phyloP scores from a whole-genome alignment of 2,888 invertebrate genomes.

The Apocheima hispidaria region DNA sequence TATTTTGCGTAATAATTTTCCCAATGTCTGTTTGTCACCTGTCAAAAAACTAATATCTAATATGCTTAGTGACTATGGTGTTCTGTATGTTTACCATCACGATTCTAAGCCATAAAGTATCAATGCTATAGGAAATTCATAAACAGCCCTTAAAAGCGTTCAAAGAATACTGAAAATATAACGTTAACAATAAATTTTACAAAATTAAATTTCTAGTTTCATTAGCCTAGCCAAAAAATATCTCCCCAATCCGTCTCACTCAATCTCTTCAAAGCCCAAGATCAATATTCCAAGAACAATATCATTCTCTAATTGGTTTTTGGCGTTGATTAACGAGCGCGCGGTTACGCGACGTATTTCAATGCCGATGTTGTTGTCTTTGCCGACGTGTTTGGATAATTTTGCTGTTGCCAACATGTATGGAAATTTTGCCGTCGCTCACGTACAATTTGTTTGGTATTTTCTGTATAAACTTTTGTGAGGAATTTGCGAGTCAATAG shows the following conservation, averaged over 20 bases:
- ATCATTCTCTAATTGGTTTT: slow-evolving; percentile 49
- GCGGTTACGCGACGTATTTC: slow-evolving; percentile 42
- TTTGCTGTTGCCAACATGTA: slow-evolving; percentile 39
- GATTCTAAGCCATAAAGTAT: no score
- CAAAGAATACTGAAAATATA: neutral
- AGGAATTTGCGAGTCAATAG: no score
- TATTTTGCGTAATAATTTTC: no score
- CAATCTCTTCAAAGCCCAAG: slow-evolving; percentile 27
- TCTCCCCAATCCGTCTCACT: slow-evolving; percentile 25
- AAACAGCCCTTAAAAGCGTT: neutral
- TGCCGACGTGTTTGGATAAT: slow-evolving; percentile 21
- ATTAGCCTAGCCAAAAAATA: slow-evolving; percentile 24
- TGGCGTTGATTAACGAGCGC: slow-evolving; percentile 46
- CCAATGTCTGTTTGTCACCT: no score
- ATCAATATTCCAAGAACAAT: slow-evolving; percentile 43
- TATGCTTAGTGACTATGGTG: no score
- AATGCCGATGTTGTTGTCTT: slow-evolving; percentile 28
- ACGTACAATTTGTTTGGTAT: neutral
- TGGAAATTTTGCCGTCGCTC: neutral
- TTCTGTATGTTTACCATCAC: no score
- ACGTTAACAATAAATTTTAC: neutral
- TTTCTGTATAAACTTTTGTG: no score
- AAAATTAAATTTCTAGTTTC: slow-evolving; percentile 12
- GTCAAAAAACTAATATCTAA: no score
- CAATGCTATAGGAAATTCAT: neutral